Evolutionary conservation across 2,888 invertebrate species (phyloP).

Genomic region (Mesorhabditis spiculigera): DNA sequence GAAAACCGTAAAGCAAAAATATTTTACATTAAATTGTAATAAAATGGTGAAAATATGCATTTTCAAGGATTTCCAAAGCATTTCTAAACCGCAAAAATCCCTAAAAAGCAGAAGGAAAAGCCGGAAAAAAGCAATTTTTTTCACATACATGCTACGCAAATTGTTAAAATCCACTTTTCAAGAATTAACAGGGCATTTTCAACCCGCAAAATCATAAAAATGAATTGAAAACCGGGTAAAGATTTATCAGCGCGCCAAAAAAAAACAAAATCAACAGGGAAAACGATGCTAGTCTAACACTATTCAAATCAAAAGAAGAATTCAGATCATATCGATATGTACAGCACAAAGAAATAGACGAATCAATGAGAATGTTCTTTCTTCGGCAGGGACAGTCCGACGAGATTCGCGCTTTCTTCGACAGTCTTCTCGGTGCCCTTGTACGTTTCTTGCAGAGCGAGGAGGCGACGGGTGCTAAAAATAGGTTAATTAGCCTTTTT

Average conservation of each 20-base stretch:
- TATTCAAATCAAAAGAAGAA: not conserved
- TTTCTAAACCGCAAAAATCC: no score
- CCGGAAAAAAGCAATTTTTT: no score
- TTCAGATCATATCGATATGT: not conserved
- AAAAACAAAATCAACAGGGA: conserved; percentile 5
- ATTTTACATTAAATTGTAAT: no score
- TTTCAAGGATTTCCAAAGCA: no score
- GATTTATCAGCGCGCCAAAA: not conserved
- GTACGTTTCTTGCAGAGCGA: conserved; percentile 44
- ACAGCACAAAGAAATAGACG: not conserved
- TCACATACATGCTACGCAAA: no score
- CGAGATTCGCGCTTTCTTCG: conserved; percentile 49
- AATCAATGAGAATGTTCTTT: conserved; percentile 6
- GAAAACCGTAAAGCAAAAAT: no score
- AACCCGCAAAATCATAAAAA: no score
- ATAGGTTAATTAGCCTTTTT: not conserved
- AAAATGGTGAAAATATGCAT: no score
- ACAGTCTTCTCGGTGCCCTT: conserved; percentile 46
- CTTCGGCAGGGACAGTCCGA: conserved; percentile 48
- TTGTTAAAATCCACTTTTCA: no score
- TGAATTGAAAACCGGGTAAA: not conserved
- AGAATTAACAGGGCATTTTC: no score
- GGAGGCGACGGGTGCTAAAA: conserved; percentile 36
- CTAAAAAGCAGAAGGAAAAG: no score
- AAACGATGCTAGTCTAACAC: not conserved